Percentiles rank a stretch among this genome's conserved stretches.
Evolutionary conservation across 2,113 vertebrate species (phyloP).

Genomic region (Deroptyus accipitrinus): DNA sequence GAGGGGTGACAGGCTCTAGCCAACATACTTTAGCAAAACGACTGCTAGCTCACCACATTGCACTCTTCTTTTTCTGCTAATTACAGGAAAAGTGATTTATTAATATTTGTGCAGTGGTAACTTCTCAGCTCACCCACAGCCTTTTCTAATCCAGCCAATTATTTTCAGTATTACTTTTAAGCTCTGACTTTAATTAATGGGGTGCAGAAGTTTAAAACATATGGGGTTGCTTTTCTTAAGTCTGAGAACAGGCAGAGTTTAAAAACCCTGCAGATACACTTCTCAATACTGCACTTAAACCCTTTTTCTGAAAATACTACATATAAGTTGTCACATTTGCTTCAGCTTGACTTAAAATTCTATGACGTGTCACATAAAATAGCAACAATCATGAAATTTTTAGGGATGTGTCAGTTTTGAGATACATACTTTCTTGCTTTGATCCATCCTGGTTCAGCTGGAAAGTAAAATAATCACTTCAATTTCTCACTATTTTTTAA

Average conservation of each 20-base stretch:
- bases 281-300: neutral
- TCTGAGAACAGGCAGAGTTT: constrained; percentile 8
- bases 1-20: neutral
- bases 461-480: constrained; percentile 59
- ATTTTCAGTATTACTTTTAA: constrained; percentile 57
- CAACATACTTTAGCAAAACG: neutral
- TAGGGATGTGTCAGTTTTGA: constrained; percentile 38
- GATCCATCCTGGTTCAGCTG: constrained; percentile 4
- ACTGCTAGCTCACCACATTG: constrained; percentile 29
- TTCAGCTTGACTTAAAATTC: constrained; percentile 35
- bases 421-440: constrained; percentile 28
- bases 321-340: constrained; percentile 9
- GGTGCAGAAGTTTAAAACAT: constrained; percentile 58
- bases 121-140: constrained; percentile 51
- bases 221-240: constrained; percentile 54
- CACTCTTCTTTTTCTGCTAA: constrained; percentile 32
- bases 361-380: constrained; percentile 31
- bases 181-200: constrained; percentile 54
- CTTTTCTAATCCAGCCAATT: constrained; percentile 61
- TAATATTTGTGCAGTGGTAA: constrained; percentile 61
- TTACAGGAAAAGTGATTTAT: constrained; percentile 61
- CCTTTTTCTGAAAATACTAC: neutral
- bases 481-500: constrained; percentile 30
- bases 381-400: constrained; percentile 38
- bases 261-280: neutral